Evolutionary conservation across 1,140 invertebrate species (phyloP).

Genomic region (Brachystomella parvula): DNA sequence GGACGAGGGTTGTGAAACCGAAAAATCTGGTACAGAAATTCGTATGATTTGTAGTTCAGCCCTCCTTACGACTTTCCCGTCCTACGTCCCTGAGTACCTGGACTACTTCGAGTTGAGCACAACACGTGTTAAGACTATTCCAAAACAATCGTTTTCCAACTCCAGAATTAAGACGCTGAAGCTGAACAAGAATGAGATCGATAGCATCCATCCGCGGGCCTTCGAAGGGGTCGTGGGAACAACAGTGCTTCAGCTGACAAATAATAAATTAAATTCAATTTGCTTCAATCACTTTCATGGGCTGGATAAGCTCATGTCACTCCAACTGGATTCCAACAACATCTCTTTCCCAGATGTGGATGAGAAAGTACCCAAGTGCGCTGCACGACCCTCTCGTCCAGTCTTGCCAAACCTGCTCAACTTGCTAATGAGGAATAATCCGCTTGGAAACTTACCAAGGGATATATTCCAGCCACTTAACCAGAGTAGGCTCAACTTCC

Average conservation of each 20-base stretch:
- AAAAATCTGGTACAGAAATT: too few species aligned
- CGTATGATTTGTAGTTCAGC: background rate
- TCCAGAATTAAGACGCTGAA: background rate
- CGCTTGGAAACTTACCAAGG: conserved; percentile 24
- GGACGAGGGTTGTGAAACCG: too few species aligned
- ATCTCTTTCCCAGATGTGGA: background rate
- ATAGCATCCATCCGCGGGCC: background rate
- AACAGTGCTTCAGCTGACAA: background rate
- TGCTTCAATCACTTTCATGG: background rate
- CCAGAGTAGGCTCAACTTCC: conserved; percentile 1
- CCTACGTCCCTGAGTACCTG: conserved; percentile 5
- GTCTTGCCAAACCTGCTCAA: conserved; percentile 1
- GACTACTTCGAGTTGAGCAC: conserved; percentile 14
- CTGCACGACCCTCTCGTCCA: background rate
- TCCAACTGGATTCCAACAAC: conserved; percentile 4
- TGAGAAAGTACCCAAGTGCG: background rate
- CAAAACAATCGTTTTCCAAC: conserved; percentile 1
- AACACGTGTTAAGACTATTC: conserved; percentile 8
- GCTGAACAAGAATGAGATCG: conserved; percentile 13
- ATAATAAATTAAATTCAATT: conserved; percentile 5
- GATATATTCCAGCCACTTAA: conserved; percentile 21
- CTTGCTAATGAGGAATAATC: conserved; percentile 19
- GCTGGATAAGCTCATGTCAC: background rate
- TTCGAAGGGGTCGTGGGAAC: conserved; percentile 12
- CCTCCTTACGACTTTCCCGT: background rate